phyloP scores from a whole-genome alignment of 2,113 vertebrate species.

The Eira barbara region DNA sequence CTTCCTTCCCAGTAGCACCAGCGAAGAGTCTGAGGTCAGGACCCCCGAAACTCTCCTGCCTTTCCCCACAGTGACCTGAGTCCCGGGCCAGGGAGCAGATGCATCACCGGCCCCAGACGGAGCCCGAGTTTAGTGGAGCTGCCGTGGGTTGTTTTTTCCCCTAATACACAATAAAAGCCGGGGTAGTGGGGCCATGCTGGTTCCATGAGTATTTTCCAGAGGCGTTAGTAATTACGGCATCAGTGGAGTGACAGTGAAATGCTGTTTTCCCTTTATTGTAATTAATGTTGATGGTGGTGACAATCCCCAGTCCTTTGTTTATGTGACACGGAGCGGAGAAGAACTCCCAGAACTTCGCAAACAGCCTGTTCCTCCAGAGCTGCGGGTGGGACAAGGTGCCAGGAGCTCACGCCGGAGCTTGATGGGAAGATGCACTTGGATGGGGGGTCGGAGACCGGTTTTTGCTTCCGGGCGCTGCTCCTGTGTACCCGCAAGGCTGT shows the following conservation, averaged over 20 bases:
- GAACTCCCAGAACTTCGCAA: background rate
- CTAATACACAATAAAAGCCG: background rate
- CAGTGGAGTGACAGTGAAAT: background rate
- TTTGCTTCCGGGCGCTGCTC: background rate
- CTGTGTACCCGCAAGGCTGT: fast-evolving
- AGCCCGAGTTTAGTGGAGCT: fast-evolving
- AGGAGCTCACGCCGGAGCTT: fast-evolving
- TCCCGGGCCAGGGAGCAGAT: background rate
- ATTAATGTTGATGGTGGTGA: background rate
- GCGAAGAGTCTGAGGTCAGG: no score
- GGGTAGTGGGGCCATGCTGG: fast-evolving
- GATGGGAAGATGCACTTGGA: fast-evolving
- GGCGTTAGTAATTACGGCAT: background rate
- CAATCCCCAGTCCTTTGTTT: background rate
- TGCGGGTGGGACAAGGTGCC: background rate
- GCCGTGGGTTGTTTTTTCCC: background rate
- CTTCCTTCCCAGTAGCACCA: background rate
- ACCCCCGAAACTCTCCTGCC: fast-evolving
- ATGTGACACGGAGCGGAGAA: fast-evolving
- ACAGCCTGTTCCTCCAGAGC: background rate
- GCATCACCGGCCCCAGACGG: fast-evolving
- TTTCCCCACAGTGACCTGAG: no score
- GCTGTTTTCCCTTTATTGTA: background rate
- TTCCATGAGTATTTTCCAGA: fast-evolving
- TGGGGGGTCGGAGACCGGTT: fast-evolving